A percentile compares a stretch with the other conserved stretches of the same genome.
Evolutionary conservation across 2,797 vertebrate species (phyloP).

Genomic region (Chelon auratus): DNA sequence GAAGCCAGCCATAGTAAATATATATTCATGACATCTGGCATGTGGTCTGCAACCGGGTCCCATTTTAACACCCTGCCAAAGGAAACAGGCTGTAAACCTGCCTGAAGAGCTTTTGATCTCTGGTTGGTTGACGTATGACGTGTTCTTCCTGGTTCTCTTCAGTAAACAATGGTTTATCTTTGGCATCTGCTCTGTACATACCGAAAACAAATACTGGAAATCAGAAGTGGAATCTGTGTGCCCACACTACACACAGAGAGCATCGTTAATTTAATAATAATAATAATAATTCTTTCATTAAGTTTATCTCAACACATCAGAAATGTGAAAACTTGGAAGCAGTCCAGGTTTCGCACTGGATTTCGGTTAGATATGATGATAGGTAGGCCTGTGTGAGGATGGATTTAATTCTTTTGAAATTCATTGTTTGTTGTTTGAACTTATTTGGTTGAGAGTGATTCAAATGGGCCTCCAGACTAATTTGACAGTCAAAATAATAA

Average conservation of each 20-base stretch:
- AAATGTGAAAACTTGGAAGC: neutral
- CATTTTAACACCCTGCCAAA: conserved; percentile 58
- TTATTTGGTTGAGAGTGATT: neutral
- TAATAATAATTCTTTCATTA: neutral
- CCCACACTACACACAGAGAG: neutral
- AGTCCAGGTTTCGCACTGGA: neutral
- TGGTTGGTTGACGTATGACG: conserved; percentile 44
- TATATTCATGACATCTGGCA: conserved; percentile 58
- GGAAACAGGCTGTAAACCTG: conserved; percentile 71
- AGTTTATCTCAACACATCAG: neutral
- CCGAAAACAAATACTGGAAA: conserved; percentile 19
- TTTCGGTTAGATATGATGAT: neutral
- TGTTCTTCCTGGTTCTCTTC: conserved; percentile 61
- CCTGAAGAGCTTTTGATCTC: conserved; percentile 60
- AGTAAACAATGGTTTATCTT: conserved; percentile 57
- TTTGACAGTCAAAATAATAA: neutral
- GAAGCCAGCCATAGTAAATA: conserved; percentile 40
- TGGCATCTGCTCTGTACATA: conserved; percentile 19
- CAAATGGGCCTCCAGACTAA: neutral
- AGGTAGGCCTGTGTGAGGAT: neutral
- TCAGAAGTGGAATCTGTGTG: conserved; percentile 1
- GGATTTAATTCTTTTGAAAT: neutral
- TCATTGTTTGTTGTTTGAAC: neutral
- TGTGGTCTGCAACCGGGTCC: conserved; percentile 25
- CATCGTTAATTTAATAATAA: neutral